A percentile compares a stretch with the other conserved stretches of the same genome.
Evolutionary conservation across 2,888 invertebrate genomes (phyloP).

Genomic region (Stegophylla sp.): DNA sequence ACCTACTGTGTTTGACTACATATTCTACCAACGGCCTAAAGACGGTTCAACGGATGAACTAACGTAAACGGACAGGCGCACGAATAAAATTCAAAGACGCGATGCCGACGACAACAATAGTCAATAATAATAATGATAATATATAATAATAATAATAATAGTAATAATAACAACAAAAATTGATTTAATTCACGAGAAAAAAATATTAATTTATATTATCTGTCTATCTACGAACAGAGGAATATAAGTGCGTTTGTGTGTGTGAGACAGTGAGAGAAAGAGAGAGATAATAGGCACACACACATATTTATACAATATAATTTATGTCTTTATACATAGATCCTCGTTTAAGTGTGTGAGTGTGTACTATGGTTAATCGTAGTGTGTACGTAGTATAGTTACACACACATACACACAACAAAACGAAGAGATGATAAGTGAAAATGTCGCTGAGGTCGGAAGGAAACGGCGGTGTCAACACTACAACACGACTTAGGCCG

Average conservation of each 20-base stretch:
- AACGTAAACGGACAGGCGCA: too few relatives aligned
- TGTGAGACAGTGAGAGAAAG: background rate
- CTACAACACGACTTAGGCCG: background rate
- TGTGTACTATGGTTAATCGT: too few relatives aligned
- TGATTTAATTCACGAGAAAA: background rate
- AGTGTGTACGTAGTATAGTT: background rate
- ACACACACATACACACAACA: background rate
- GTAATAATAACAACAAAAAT: constrained; percentile 11
- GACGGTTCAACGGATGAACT: background rate
- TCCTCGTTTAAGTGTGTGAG: background rate
- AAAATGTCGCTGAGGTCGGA: constrained; percentile 22
- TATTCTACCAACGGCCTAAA: background rate
- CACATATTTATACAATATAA: too few relatives aligned
- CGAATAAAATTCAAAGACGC: too few relatives aligned
- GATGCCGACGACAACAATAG: too few relatives aligned
- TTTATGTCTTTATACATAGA: background rate
- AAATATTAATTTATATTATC: too few relatives aligned
- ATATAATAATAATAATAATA: constrained; percentile 26
- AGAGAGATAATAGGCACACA: background rate
- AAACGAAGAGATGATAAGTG: constrained; percentile 40
- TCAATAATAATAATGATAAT: background rate
- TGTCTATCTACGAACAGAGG: too few relatives aligned
- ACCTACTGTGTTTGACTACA: background rate
- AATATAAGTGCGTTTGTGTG: too few relatives aligned
- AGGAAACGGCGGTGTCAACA: background rate